Evolutionary conservation across 2,888 invertebrate species (phyloP).

Genomic region (Listrodromus nycthemerus): DNA sequence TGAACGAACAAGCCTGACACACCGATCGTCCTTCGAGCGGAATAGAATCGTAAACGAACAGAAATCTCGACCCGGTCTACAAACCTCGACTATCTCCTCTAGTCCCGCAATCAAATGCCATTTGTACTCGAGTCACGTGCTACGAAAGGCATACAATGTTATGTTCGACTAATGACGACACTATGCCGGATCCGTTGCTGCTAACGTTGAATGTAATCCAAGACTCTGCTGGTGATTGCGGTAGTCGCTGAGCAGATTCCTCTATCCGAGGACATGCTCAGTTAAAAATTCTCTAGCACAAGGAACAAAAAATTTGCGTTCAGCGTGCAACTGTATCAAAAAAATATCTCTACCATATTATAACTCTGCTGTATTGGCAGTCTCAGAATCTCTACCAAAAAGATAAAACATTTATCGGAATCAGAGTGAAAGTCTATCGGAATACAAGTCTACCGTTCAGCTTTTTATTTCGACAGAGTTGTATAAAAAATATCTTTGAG

Average conservation of each 20-base stretch:
- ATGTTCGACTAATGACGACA: constrained; percentile 11
- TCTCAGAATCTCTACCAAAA: too few relatives aligned
- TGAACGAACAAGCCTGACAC: constrained; percentile 6
- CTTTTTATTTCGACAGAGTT: too few relatives aligned
- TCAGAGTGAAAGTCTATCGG: too few relatives aligned
- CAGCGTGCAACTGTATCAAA: too few relatives aligned
- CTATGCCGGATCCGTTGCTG: not conserved
- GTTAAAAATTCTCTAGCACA: too few relatives aligned
- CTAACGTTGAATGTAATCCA: not conserved
- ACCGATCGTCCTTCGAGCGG: not conserved
- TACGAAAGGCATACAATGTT: constrained; percentile 36
- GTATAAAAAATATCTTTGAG: too few relatives aligned
- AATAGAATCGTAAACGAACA: not conserved
- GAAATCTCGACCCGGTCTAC: not conserved
- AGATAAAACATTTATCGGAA: too few relatives aligned
- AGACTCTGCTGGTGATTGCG: not conserved
- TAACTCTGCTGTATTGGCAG: too few relatives aligned
- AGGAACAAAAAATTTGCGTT: too few relatives aligned
- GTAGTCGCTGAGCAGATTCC: not conserved
- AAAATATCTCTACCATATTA: too few relatives aligned
- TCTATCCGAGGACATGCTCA: not conserved
- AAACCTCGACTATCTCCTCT: not conserved
- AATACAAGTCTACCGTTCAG: too few relatives aligned
- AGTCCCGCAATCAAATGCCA: constrained; percentile 34
- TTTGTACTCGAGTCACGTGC: constrained; percentile 39